A percentile compares a stretch with the other conserved stretches of the same genome.
Conservation (phyloP, 1,140 invertebrate genomes). For the Solenopsis fugax region DNA sequence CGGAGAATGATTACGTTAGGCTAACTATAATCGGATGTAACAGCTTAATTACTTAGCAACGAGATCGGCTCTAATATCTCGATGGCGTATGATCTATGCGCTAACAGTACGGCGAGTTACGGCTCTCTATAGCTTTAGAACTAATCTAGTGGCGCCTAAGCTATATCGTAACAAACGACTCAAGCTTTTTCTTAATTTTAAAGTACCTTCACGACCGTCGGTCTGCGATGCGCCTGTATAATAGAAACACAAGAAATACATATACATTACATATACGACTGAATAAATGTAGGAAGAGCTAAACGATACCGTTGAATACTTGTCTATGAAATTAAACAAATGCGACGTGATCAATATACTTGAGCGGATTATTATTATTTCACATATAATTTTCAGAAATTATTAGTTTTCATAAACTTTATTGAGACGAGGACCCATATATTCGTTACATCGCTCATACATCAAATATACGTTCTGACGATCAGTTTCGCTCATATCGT, state of each 20-base stretch:
- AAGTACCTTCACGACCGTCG: conserved; percentile 72
- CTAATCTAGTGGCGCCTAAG: conserved; percentile 71
- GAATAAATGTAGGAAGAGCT: not conserved
- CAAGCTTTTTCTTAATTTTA: conserved; percentile 59
- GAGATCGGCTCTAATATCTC: conserved; percentile 3
- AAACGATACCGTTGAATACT: not conserved
- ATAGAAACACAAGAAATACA: conserved; percentile 74
- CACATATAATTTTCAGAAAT: not conserved
- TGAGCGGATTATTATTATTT: not conserved
- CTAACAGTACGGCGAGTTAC: conserved; percentile 29
- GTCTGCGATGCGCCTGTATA: conserved; percentile 75
- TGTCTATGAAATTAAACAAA: not conserved
- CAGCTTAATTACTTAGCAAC: not conserved
- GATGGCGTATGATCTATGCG: conserved; percentile 47
- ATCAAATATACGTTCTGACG: not conserved
- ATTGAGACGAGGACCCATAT: too few species aligned
- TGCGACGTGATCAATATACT: not conserved
- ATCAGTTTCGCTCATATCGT: not conserved
- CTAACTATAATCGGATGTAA: not conserved
- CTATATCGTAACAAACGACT: conserved; percentile 51
- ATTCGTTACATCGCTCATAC: not conserved
- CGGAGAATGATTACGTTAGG: not conserved
- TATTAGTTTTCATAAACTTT: not conserved
- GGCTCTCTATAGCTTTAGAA: conserved; percentile 57
- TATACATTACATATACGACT: conserved; percentile 68